These are phyloP conservation scores for Bombus impatiens DNA, from an alignment of 1,140 invertebrate genomes.

Conservation along the genomic window DNA sequence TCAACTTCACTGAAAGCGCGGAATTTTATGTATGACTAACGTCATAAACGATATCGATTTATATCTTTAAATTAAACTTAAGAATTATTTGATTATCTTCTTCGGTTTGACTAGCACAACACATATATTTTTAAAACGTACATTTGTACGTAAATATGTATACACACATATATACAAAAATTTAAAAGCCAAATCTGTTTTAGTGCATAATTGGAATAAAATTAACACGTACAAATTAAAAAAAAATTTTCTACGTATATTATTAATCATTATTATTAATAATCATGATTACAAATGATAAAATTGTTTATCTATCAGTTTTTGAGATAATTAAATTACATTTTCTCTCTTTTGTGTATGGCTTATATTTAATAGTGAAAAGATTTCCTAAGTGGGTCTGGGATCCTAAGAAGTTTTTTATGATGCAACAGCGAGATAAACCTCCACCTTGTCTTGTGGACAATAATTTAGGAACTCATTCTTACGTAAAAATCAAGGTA, in stretches of 20 bases:
- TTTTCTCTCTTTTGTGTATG: slow-evolving; percentile 81
- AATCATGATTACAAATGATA: slow-evolving; percentile 59
- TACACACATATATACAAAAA: neutral
- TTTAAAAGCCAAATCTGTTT: neutral
- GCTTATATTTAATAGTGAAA: slow-evolving; percentile 82
- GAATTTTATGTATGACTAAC: slow-evolving; percentile 1
- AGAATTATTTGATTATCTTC: neutral
- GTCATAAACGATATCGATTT: slow-evolving; percentile 2
- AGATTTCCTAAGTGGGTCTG: slow-evolving; percentile 82
- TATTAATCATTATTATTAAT: neutral
- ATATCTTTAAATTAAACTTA: neutral
- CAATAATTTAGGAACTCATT: slow-evolving; percentile 84
- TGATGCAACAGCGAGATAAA: slow-evolving; percentile 81
- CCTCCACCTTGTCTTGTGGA: slow-evolving; percentile 85
- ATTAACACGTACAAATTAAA: neutral
- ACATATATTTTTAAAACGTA: neutral
- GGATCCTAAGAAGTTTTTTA: slow-evolving; percentile 81
- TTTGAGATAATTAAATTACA: slow-evolving; percentile 81
- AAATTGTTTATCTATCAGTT: slow-evolving; percentile 81
- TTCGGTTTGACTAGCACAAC: neutral
- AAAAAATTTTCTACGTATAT: neutral
- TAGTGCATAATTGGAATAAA: neutral
- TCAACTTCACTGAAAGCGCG: slow-evolving; percentile 22
- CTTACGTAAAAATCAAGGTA: slow-evolving; percentile 87
- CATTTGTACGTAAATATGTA: neutral